phyloP scores from a whole-genome alignment of 2,888 invertebrate genomes.

The Philereme vetulata region DNA sequence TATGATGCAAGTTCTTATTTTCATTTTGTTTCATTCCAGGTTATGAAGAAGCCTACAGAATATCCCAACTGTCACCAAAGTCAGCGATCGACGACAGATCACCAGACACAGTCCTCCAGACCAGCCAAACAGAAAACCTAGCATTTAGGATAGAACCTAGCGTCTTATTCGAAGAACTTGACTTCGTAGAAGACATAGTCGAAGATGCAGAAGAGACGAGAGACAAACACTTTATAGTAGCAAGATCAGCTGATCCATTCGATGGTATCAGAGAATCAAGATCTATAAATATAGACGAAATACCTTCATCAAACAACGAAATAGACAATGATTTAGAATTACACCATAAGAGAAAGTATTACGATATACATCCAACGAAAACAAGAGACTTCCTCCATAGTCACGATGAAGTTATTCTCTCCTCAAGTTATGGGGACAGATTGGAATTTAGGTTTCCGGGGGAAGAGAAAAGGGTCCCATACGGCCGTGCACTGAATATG shows the following conservation, averaged over 20 bases:
- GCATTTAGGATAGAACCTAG: constrained; percentile 74
- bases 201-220: constrained; percentile 43
- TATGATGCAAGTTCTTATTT: neutral
- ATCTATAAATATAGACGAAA: constrained; percentile 82
- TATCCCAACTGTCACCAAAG: constrained; percentile 89
- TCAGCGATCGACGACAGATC: constrained; percentile 68
- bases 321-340: constrained; percentile 84
- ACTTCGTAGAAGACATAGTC: constrained; percentile 41
- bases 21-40: constrained; percentile 66
- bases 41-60: constrained; percentile 81
- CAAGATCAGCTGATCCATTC: constrained; percentile 81
- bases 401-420: constrained; percentile 67
- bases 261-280: constrained; percentile 60
- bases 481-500: constrained; percentile 86
- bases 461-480: constrained; percentile 91
- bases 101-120: constrained; percentile 58
- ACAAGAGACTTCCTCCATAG: constrained; percentile 65
- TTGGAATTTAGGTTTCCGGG: constrained; percentile 85
- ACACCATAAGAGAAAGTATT: constrained; percentile 75
- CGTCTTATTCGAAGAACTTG: constrained; percentile 50
- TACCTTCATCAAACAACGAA: constrained; percentile 81
- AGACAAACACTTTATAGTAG: constrained; percentile 70
- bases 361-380: constrained; percentile 83
- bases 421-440: constrained; percentile 72
- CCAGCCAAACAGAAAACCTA: constrained; percentile 62